These are phyloP conservation scores for Lepilemur septentrionalis DNA, from an alignment of 2,797 vertebrate species.

Conservation along the genomic window DNA sequence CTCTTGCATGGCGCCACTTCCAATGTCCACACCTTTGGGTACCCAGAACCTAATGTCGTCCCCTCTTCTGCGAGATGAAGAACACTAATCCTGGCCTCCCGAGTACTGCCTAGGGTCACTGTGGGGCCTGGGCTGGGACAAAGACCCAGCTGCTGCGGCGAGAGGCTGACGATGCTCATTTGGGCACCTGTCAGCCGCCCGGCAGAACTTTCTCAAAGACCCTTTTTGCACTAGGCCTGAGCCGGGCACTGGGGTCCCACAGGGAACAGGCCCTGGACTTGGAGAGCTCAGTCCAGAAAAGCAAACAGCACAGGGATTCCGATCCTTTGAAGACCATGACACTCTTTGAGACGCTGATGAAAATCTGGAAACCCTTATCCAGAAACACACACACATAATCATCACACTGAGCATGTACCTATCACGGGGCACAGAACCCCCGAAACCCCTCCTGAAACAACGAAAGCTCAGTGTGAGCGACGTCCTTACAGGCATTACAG, in stretches of 20 bases:
- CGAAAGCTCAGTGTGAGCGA: not conserved
- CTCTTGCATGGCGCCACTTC: not conserved
- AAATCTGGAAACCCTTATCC: not conserved
- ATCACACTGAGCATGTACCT: fast-evolving
- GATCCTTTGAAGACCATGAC: not conserved
- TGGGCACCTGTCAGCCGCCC: not conserved
- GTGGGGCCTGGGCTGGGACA: not conserved
- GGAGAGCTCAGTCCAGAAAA: not conserved
- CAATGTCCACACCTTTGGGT: not conserved
- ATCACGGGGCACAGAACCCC: not conserved
- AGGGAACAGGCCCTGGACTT: not conserved
- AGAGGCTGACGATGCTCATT: fast-evolving
- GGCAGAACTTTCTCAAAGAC: not conserved
- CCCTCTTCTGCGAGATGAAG: not conserved
- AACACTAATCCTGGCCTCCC: not conserved
- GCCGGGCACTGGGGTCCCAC: not conserved
- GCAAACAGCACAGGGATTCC: not conserved
- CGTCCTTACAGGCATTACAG: not conserved
- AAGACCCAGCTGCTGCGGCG: not conserved
- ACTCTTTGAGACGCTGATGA: not conserved
- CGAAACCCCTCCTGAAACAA: not conserved
- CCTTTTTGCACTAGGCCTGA: not conserved
- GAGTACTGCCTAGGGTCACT: not conserved
- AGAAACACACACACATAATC: not conserved
- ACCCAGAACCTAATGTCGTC: not conserved